These are phyloP conservation scores for Drosophila borborema DNA, from an alignment of 2,888 invertebrate genomes.

Conservation along the genomic window DNA sequence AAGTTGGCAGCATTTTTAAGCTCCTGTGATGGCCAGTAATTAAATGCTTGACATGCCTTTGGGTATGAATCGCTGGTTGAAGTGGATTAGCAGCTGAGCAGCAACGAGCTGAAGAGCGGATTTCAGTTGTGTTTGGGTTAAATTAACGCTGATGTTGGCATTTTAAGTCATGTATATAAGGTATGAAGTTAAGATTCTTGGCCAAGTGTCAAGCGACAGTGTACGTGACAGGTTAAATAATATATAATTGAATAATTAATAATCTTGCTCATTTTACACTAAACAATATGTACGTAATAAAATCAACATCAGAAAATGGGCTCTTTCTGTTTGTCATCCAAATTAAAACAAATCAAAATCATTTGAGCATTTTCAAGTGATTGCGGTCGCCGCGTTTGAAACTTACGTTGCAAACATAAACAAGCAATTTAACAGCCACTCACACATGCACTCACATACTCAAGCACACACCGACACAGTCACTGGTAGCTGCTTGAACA, in stretches of 20 bases:
- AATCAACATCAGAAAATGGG: slow-evolving; percentile 43
- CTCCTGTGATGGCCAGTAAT: slow-evolving; percentile 74
- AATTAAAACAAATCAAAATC: slow-evolving; percentile 80
- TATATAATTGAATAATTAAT: no score
- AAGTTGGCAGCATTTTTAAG: slow-evolving; percentile 60
- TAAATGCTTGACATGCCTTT: slow-evolving; percentile 76
- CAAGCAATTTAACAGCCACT: slow-evolving; percentile 75
- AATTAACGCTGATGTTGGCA: slow-evolving; percentile 72
- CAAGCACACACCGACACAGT: slow-evolving; percentile 4
- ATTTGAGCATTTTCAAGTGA: slow-evolving; percentile 74
- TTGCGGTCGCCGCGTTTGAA: slow-evolving; percentile 54
- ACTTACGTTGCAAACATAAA: slow-evolving; percentile 66
- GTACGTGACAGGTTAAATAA: slow-evolving; percentile 47
- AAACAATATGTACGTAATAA: slow-evolving; percentile 55
- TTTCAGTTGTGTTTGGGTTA: slow-evolving; percentile 37
- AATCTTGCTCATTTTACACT: slow-evolving; percentile 42
- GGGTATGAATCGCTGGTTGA: slow-evolving; percentile 52
- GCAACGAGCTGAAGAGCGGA: slow-evolving; percentile 17
- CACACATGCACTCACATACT: slow-evolving; percentile 27
- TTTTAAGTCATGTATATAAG: slow-evolving; percentile 20
- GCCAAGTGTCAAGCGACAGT: slow-evolving; percentile 9
- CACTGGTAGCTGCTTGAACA: slow-evolving; percentile 42
- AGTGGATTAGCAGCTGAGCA: slow-evolving; percentile 43
- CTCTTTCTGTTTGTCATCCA: slow-evolving; percentile 40
- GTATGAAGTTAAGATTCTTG: slow-evolving; percentile 51